A percentile compares a stretch with the other conserved stretches of the same genome.
These are phyloP conservation scores for Pseudeuparius sepicola DNA, from an alignment of 2,888 invertebrate genomes.

Conservation along the genomic window DNA sequence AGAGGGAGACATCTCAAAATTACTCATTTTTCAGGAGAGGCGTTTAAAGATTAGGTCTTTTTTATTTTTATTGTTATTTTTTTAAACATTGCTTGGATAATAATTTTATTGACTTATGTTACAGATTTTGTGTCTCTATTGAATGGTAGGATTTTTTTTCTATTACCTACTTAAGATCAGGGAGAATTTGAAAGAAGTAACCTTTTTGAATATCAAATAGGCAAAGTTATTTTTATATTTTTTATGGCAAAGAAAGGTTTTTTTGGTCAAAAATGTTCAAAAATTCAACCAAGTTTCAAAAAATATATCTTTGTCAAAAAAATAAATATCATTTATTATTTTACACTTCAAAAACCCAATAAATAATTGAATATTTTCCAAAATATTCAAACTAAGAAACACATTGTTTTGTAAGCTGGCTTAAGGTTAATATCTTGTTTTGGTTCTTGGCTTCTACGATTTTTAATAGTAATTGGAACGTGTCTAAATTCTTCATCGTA, in stretches of 20 bases:
- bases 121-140: too few species aligned
- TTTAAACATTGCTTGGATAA: too few species aligned
- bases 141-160: too few species aligned
- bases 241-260: constrained; percentile 6
- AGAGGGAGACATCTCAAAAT: too few species aligned
- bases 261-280: constrained; percentile 6
- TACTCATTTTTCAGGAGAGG: too few species aligned
- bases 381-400: constrained; percentile 4
- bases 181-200: constrained; percentile 9
- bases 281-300: constrained; percentile 6
- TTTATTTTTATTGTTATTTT: too few species aligned
- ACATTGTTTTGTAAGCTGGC: constrained; percentile 7
- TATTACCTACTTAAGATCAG: constrained; percentile 1
- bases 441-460: constrained; percentile 8
- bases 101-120: too few species aligned
- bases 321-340: constrained; percentile 4
- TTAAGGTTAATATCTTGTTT: constrained; percentile 4
- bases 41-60: too few species aligned
- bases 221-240: constrained; percentile 6
- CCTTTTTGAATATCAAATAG: constrained; percentile 8
- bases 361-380: constrained; percentile 7
- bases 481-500: constrained; percentile 6
- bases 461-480: constrained; percentile 5
- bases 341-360: constrained; percentile 1
- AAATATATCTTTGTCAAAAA: constrained; percentile 5